Base-by-base conservation (phyloP, 2,113 vertebrate species). In the Tachysurus vachellii region DNA sequence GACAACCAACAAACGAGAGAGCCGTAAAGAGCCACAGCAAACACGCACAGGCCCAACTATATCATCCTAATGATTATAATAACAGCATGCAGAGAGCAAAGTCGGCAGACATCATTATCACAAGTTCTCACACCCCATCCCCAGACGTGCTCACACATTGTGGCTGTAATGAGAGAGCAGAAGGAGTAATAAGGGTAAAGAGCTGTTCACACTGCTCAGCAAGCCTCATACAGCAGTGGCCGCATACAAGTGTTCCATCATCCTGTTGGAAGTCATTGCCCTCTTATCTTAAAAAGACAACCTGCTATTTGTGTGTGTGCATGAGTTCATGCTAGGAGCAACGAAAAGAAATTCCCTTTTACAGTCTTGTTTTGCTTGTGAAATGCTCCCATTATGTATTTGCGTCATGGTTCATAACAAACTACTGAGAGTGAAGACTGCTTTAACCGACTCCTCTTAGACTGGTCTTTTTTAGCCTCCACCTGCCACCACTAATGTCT, bases 111-210 rank as follows among this genome's bases (percentile, higher is more conserved):
- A 26, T 86, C 84, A 53, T 85, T 77, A 77, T 86, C 75, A 79
- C 36, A 12, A 47, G 28, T 50, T 61, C 75, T 44, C 57, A 81
- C 31, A 23, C 28, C 59, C 85, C 31, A 31, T 5, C 70, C 19
- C 19, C 57, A 77, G 13, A 77, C 23, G 4, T 61, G 57, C n/a
- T 19, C 80, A 21, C 70, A 59, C 36, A 71, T 59, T n/a, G 75
- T 85, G 75, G 10, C 62, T 53, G 50, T 86, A 80, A 86, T 86
- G 77, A 86, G 31, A n/a, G 50, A 79, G 85, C 44, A 80, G 16
- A 23, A 76, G 44, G 28, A 64, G 75, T 66, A 47, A 62, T 73
- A 31, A n/a, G 70, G 23, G 36, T 26, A 64, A 64, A 64, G 62
- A 53, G 62, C 62, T 17, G 59, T 68, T 42, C 21, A 62, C 3